Base-by-base conservation (phyloP, 2,797 vertebrate species). In the Hoplostethus atlanticus region DNA sequence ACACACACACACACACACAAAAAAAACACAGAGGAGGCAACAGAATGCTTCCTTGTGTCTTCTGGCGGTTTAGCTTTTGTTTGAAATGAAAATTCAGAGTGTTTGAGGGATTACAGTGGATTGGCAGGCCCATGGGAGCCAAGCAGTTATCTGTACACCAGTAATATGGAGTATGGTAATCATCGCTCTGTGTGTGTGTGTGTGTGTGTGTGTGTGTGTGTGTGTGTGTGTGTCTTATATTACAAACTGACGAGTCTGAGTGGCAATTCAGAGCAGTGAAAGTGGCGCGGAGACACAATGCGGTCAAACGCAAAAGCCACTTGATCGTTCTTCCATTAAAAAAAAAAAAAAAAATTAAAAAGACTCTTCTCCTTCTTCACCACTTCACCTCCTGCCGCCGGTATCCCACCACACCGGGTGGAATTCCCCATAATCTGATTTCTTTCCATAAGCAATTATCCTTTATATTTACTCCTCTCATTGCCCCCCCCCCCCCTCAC, bases 71-170 rank as follows among this genome's bases (percentile, higher is more conserved):
- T 93, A 90, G 84, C 90, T 91, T 94, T 95, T 93, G 93, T 95
- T 94, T 94, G 92, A 95, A 94, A 93, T 94, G 92, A 94, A 94
- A 94, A 94, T 93, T 92, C 91, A 82, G 90, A 91, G 89, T 92
- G 93, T 95, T 93, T 93, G 93, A 93, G 87, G 94, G 93, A 94
- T 94, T 95, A 94, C 88, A 89, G 92, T 90, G 93, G 93, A 93
- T 94, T 94, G 94, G 92, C 92, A 93, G 91, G 89, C 87, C 87
- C 71, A 80, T 75, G 84, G 90, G 90, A 91, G 92, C 86, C 88
- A 55, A 87, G 84, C 88, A 89, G 89, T 91, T 93, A 93, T 93
- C 92, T 88, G 89, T 88, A 84, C 84, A 86, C 80, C 83, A 88
- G 87, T 90, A 93, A 91, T 91, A 80, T 87, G 84, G 83, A 91